These are phyloP conservation scores for Bedellia somnulentella DNA, from an alignment of 2,888 invertebrate species.

Conservation along the genomic window DNA sequence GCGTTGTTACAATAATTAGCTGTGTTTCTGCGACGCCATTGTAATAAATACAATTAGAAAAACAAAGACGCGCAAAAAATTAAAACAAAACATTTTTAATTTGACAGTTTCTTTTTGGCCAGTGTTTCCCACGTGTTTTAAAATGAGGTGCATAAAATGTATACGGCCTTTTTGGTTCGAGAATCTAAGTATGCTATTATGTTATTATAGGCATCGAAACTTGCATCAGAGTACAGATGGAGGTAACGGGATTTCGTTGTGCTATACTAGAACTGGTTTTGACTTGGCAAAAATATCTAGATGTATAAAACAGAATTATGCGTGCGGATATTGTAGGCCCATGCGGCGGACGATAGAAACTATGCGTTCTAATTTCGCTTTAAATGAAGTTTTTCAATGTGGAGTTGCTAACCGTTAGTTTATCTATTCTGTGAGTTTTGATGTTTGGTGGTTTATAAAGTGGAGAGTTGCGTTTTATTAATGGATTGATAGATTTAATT, in stretches of 20 bases:
- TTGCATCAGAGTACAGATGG: constrained; percentile 48
- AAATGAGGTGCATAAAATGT: background rate
- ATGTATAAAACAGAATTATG: too few species aligned
- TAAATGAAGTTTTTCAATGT: too few species aligned
- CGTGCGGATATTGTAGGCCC: too few species aligned
- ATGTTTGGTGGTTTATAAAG: too few species aligned
- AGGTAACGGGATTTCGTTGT: constrained; percentile 40
- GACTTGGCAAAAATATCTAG: constrained; percentile 33
- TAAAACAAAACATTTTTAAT: background rate
- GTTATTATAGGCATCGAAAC: constrained; percentile 53
- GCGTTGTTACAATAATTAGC: background rate
- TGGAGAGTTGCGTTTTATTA: too few species aligned
- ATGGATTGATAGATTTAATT: too few species aligned
- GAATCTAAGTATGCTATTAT: constrained; percentile 41
- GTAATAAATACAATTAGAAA: background rate
- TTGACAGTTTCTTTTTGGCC: background rate
- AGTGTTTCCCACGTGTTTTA: background rate
- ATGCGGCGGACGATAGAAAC: too few species aligned
- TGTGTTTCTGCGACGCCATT: background rate
- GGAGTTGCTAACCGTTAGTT: too few species aligned
- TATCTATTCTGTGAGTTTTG: too few species aligned
- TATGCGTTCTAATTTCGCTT: too few species aligned
- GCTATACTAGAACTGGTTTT: constrained; percentile 49
- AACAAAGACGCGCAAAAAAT: background rate
- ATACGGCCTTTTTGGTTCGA: constrained; percentile 4